These are phyloP conservation scores for Brachyalestes nurse DNA, from an alignment of 2,797 vertebrate genomes.

Conservation along the genomic window DNA sequence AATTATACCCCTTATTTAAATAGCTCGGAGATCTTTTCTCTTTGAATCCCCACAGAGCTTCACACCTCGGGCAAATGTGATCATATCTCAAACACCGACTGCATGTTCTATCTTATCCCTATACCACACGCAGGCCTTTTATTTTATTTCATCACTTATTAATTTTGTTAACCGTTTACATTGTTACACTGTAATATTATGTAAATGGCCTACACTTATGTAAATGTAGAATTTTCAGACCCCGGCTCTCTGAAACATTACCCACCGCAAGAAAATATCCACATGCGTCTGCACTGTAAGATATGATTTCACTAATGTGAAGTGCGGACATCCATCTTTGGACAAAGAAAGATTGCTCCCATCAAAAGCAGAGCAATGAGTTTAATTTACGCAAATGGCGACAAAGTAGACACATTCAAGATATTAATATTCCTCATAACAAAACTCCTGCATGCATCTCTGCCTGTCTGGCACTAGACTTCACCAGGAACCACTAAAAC, in stretches of 20 bases:
- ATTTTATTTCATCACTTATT: neutral
- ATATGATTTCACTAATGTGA: conserved; percentile 62
- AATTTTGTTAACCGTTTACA: neutral
- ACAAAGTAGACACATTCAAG: conserved; percentile 59
- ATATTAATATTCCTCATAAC: conserved; percentile 66
- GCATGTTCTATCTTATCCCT: conserved; percentile 48
- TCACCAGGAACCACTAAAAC: conserved; percentile 38
- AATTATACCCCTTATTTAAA: conserved; percentile 66
- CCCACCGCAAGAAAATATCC: conserved; percentile 24
- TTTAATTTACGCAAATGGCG: conserved; percentile 70
- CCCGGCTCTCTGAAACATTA: neutral
- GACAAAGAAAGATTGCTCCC: conserved; percentile 66
- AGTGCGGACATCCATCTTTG: conserved; percentile 64
- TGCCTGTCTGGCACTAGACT: conserved; percentile 19
- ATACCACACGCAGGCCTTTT: conserved; percentile 33
- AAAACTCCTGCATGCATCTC: conserved; percentile 42
- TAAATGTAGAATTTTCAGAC: conserved; percentile 36
- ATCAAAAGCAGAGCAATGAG: conserved; percentile 65
- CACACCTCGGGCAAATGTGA: conserved; percentile 53
- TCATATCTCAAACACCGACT: conserved; percentile 52
- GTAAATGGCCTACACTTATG: conserved; percentile 18
- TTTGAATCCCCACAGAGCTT: conserved; percentile 57
- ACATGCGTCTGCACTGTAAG: conserved; percentile 47
- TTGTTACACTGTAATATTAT: conserved; percentile 15
- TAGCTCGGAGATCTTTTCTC: conserved; percentile 52